Conservation (phyloP, 1,140 invertebrate species). For the Panagrolaimus sp. region DNA sequence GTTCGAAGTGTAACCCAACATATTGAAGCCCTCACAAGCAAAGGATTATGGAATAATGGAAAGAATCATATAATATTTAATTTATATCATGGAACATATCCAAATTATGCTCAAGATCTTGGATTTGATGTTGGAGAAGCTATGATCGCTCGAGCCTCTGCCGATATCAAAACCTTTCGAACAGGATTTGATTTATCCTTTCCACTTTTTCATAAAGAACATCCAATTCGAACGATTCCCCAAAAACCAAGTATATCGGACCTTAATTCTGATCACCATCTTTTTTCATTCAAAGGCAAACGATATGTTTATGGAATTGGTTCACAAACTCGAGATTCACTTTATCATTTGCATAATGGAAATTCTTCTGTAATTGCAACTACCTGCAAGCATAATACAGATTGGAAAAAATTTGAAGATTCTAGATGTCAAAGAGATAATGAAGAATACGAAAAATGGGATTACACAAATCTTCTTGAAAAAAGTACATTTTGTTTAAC, state of each 20-base stretch:
- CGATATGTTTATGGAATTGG: slow-evolving; percentile 97
- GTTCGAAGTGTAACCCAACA: slow-evolving; percentile 77
- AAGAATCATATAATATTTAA: slow-evolving; percentile 96
- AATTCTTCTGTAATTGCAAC: slow-evolving; percentile 90
- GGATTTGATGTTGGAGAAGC: slow-evolving; percentile 89
- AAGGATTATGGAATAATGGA: slow-evolving; percentile 81
- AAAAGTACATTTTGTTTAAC: slow-evolving; percentile 98
- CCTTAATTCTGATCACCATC: slow-evolving; percentile 66
- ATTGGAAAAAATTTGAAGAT: slow-evolving; percentile 92
- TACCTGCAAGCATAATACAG: slow-evolving; percentile 94
- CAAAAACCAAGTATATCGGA: slow-evolving; percentile 59
- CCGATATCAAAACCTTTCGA: slow-evolving; percentile 68
- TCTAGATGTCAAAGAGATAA: slow-evolving; percentile 93
- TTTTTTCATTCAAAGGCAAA: slow-evolving; percentile 91
- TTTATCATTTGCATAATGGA: slow-evolving; percentile 94
- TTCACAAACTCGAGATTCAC: slow-evolving; percentile 89
- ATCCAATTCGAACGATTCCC: slow-evolving; percentile 67
- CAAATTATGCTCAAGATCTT: slow-evolving; percentile 84
- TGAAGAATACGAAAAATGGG: slow-evolving; percentile 91
- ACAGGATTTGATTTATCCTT: slow-evolving; percentile 90
- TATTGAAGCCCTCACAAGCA: slow-evolving; percentile 68
- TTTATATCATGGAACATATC: slow-evolving; percentile 97
- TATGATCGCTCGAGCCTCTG: slow-evolving; percentile 88
- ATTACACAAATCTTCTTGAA: slow-evolving; percentile 86
- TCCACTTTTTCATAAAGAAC: slow-evolving; percentile 89